Percentiles rank a stretch among this genome's conserved stretches.
Conservation (phyloP, 2,113 vertebrate genomes). For the Mormyrus lacerda region DNA sequence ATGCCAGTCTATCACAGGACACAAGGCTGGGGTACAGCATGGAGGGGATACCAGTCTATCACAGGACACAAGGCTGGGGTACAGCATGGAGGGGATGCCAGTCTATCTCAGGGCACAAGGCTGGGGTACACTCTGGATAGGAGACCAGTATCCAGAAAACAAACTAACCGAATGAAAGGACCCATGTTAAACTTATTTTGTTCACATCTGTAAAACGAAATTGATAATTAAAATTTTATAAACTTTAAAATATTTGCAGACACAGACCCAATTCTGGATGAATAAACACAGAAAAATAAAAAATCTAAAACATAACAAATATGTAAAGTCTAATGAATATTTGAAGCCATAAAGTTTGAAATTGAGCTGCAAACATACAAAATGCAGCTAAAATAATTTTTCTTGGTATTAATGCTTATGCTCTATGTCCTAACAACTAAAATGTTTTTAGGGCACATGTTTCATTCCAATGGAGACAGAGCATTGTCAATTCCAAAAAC, state of each 20-base stretch:
- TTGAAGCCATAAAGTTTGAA: background rate
- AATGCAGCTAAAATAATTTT: background rate
- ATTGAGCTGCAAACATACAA: background rate
- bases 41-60: background rate
- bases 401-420: background rate
- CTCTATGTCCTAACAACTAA: background rate
- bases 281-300: background rate
- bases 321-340: background rate
- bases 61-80: background rate
- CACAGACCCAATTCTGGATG: background rate
- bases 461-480: constrained; percentile 1
- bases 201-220: background rate
- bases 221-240: background rate
- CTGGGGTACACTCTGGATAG: background rate
- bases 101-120: background rate
- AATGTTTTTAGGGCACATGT: background rate
- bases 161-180: background rate
- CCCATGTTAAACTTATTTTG: background rate
- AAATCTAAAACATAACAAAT: background rate
- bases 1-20: background rate
- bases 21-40: background rate
- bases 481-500: constrained; percentile 35
- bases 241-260: background rate
- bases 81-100: background rate
- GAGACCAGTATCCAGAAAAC: background rate